These are phyloP conservation scores for Syncerus caffer DNA, from an alignment of 2,797 vertebrate genomes.

Conservation along the genomic window DNA sequence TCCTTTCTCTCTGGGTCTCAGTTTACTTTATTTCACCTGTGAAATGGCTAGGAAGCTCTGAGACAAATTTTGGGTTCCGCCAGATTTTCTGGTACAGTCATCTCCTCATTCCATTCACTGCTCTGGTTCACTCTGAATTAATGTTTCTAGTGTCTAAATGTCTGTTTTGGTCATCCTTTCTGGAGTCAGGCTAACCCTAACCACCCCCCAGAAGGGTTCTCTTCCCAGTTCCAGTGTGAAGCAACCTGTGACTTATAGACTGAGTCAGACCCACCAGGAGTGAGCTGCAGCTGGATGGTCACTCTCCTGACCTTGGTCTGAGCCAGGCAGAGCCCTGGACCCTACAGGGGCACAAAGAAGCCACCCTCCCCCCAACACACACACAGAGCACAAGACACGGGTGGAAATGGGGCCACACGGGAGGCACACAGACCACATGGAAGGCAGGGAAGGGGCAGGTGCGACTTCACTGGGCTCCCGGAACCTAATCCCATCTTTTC, in stretches of 20 bases:
- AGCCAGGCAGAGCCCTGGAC: not conserved
- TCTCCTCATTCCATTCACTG: not conserved
- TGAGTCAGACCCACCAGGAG: not conserved
- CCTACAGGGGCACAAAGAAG: not conserved
- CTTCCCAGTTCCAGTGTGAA: not conserved
- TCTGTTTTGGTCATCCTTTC: not conserved
- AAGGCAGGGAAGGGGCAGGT: not conserved
- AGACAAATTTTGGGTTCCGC: not conserved
- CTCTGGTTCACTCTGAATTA: not conserved
- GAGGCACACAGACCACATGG: not conserved
- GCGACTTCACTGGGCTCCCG: not conserved
- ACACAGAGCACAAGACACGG: not conserved
- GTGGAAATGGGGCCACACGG: not conserved
- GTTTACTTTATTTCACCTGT: not conserved
- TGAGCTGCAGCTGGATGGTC: not conserved
- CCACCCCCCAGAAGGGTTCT: not conserved
- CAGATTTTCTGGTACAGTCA: not conserved
- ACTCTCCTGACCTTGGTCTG: not conserved
- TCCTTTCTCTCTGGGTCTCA: not conserved
- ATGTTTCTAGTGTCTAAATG: not conserved
- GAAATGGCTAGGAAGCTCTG: not conserved
- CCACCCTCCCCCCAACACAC: not conserved
- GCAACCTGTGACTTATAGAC: accelerated
- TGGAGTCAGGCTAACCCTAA: not conserved
- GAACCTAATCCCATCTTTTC: not conserved